phyloP scores from a whole-genome alignment of 2,113 vertebrate genomes.

The Notarius quadriscutis region DNA sequence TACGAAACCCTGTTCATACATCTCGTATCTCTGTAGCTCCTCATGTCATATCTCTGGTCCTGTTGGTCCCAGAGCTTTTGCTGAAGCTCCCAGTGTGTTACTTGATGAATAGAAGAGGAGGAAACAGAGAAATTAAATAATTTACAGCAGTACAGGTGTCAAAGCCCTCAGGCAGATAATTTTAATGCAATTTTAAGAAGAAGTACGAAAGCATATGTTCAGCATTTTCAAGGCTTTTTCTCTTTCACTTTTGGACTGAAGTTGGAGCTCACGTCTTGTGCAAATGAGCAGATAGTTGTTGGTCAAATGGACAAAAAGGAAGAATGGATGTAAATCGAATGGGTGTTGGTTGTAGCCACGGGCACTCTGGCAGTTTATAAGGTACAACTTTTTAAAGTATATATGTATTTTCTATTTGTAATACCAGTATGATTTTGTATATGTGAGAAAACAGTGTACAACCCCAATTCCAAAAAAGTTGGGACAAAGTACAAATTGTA shows the following conservation, averaged over 20 bases:
- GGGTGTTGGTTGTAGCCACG: too few species aligned
- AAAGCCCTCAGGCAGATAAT: conserved; percentile 19
- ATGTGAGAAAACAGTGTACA: too few species aligned
- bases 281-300: background rate
- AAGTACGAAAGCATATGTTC: background rate
- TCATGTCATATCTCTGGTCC: conserved; percentile 37
- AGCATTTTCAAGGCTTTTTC: background rate
- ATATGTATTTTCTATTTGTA: background rate
- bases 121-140: conserved; percentile 14
- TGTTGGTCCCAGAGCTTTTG: conserved; percentile 12
- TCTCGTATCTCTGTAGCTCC: conserved; percentile 32
- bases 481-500: too few species aligned
- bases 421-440: too few species aligned
- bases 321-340: background rate
- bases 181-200: conserved; percentile 31
- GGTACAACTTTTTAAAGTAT: background rate
- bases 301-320: background rate
- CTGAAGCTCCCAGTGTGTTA: conserved; percentile 17
- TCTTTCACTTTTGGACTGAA: too few species aligned
- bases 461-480: too few species aligned
- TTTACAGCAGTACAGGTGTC: conserved; percentile 6
- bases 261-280: background rate
- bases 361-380: background rate
- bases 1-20: conserved; percentile 35
- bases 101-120: conserved; percentile 18